Evolutionary conservation across 2,888 invertebrate species (phyloP), one percentile per base, ranked within the genome.

Genomic region (Portevinia maculata): DNA sequence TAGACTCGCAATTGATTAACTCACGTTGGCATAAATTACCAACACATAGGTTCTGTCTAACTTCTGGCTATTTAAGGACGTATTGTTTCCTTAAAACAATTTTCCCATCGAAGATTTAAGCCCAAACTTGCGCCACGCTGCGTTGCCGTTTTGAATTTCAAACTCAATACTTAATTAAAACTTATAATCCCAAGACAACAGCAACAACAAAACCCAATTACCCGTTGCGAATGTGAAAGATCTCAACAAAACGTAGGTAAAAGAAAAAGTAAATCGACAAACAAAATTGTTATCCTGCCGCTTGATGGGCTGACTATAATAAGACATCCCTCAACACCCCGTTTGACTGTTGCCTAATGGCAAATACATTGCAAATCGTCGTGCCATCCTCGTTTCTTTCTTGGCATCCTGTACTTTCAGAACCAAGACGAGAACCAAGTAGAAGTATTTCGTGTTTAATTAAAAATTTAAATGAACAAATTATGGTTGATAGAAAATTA

Each of bases 401-500:
- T 65, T 39, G 24, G 44, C 44, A 34, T 59, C 32, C 44, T 50
- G n/a, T n/a, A 55, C 19, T 60, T 70, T 30, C 67, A 48, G 32
- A 28, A 24, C 24, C 8, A 11, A 32, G 50, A 7, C 7, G 19
- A 48, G 32, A 28, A 24, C 24, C 8, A 11, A 32, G 50, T 13
- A 15, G 19, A 48, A 32, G 60, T 70, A 57, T 62, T 57, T 52
- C 34, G 78, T 55, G 83, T 78, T 83, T 83, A 83, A 83, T 83
- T 83, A 83, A 83, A 83, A 73, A 78, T 83, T 83, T 83, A 78
- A 83, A 83, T 78, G 78, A 83, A 83, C 83, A 83, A 83, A 83
- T 83, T 83, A 83, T 71, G 83, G 78, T 83, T 83, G 83, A 83
- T 83, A 62, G 83, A 83, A 78, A 83, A 78, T 78, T 78, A 78